These are phyloP conservation scores for Carlito syrichta DNA, from an alignment of 2,113 vertebrate genomes.

Conservation along the genomic window DNA sequence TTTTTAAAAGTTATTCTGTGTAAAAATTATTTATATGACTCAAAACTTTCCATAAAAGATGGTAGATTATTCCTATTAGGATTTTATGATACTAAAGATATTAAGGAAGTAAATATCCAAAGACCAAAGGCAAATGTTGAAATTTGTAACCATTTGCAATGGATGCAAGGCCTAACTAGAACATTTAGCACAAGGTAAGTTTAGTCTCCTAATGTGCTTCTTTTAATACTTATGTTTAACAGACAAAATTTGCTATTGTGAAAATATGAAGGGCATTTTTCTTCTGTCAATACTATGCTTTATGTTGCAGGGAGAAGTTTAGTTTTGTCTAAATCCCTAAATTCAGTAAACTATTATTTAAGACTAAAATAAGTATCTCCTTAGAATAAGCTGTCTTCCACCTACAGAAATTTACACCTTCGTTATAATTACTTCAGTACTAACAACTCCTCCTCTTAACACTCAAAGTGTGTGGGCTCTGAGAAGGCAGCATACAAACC, in stretches of 20 bases:
- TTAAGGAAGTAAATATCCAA: not conserved
- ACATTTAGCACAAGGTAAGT: not conserved
- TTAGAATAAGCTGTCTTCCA: slow-evolving; percentile 54
- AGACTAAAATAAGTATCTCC: slow-evolving; percentile 4
- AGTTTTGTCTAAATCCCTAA: not conserved
- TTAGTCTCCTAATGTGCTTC: not conserved
- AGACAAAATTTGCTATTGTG: not conserved
- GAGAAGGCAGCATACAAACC: slow-evolving; percentile 37
- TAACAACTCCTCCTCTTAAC: slow-evolving; percentile 58
- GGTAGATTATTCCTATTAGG: not conserved
- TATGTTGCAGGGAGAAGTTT: not conserved
- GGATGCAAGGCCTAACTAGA: not conserved
- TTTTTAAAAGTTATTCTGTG: not conserved
- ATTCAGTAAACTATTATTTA: slow-evolving; percentile 34
- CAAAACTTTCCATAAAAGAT: not conserved
- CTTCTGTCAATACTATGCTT: not conserved
- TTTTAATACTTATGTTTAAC: not conserved
- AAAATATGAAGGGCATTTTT: not conserved
- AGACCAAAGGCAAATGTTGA: not conserved
- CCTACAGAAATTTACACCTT: slow-evolving; percentile 62
- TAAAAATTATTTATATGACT: not conserved
- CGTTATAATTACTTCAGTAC: slow-evolving; percentile 60
- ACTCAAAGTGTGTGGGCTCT: slow-evolving; percentile 29
- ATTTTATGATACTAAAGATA: not conserved
- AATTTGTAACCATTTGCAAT: not conserved